Base-by-base conservation (phyloP, 2,888 invertebrate species). In the Chalcosyrphus nemorum region DNA sequence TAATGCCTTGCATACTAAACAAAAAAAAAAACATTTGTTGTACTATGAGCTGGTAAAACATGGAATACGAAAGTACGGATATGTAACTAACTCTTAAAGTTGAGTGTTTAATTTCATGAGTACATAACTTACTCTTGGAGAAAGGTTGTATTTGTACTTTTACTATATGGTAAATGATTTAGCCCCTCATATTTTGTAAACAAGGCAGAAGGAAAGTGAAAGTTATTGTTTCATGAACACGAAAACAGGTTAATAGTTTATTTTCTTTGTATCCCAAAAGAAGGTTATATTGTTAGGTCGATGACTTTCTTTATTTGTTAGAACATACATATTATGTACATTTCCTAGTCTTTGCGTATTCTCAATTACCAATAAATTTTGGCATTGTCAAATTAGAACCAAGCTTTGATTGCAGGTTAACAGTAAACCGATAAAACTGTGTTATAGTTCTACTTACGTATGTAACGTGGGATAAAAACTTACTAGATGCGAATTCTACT, bases 201-300 rank as follows among this genome's bases (percentile, higher is more conserved):
- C n/a, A 47, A 61, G 15, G 27, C n/a, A 56, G 41, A 41, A 6
- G 7, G 45, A 7, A 65, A 65, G 63, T 50, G 63, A 65, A 65
- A 65, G 63, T 65, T 35, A 17, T 24, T 35, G 19, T 38, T 59
- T 43, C 56, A 41, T 41, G 21, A 9, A 24, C 27, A 13, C 24
- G 56, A 27, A 24, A 47, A 27, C 27, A 29, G 29, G 45, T 38
- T 38, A 24, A 24, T 4, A 4, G 24, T 24, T 24, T 24, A 24
- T 4, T 24, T 24, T 24, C 24, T 24, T 24, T 24, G 24, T 24
- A 24, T 24, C 4, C 4, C 35, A 35, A 11, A 13, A 2, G 13
- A 43, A 43, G 15, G 13, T 4, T 38, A 11, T 13, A 4, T 11
- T 35, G 11, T 35, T 38, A 11, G 3, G n/a, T 4, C n/a, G n/a